A percentile compares a stretch with the other conserved stretches of the same genome.
phyloP scores from a whole-genome alignment of 2,888 invertebrate species.

The Drosophila crucigera region DNA sequence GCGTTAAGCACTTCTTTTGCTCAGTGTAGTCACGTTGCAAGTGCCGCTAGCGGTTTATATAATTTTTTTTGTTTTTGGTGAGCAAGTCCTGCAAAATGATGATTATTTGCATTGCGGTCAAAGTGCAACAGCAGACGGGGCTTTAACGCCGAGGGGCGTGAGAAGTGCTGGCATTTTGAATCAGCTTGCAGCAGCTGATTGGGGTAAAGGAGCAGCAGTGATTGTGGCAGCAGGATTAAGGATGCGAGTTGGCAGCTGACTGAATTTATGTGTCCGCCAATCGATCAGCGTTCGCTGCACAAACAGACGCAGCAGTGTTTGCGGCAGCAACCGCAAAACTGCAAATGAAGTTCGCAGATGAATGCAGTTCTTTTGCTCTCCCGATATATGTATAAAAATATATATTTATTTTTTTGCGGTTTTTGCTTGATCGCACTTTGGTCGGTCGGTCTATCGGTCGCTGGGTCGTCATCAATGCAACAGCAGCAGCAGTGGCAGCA shows the following conservation, averaged over 20 bases:
- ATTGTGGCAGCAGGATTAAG: conserved; percentile 45
- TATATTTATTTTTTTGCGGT: conserved; percentile 52
- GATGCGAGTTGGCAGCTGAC: conserved; percentile 28
- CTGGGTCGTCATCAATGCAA: conserved; percentile 79
- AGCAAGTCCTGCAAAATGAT: conserved; percentile 53
- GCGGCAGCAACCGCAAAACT: conserved; percentile 57
- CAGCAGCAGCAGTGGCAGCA: conserved; percentile 26
- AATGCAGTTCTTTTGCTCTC: conserved; percentile 33
- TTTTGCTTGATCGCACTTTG: conserved; percentile 73
- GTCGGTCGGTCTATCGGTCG: conserved; percentile 74
- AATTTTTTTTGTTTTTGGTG: not conserved
- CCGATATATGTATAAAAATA: conserved; percentile 11
- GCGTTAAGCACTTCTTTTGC: conserved; percentile 17
- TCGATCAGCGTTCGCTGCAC: conserved; percentile 32
- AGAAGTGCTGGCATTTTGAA: conserved; percentile 35
- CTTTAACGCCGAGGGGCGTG: conserved; percentile 35
- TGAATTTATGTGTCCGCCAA: conserved; percentile 51
- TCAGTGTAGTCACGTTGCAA: conserved; percentile 53
- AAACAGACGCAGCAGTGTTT: conserved; percentile 31
- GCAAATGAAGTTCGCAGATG: conserved; percentile 50
- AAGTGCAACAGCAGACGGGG: conserved; percentile 46
- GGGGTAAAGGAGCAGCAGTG: conserved; percentile 2
- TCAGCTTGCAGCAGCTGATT: conserved; percentile 21
- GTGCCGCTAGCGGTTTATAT: conserved; percentile 32
- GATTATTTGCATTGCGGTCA: conserved; percentile 70